Percentiles rank a stretch among this genome's conserved stretches.
Conservation (phyloP, 2,888 invertebrate genomes). For the Chymomyza caudatula region DNA sequence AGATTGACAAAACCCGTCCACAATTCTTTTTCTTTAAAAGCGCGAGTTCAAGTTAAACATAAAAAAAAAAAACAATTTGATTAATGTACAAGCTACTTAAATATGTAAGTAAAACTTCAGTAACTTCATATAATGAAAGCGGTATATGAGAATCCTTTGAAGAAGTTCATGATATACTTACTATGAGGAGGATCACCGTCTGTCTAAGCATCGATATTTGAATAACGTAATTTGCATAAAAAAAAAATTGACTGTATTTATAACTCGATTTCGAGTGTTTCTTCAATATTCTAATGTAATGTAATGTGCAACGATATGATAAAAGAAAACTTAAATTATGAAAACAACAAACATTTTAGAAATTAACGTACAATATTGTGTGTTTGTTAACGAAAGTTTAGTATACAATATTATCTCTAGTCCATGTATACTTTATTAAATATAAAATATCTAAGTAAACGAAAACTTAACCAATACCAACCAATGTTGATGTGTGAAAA, state of each 20-base stretch:
- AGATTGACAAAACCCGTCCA: constrained; percentile 76
- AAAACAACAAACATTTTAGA: constrained; percentile 1
- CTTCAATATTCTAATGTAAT: background rate
- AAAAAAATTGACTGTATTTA: background rate
- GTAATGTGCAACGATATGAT: too few relatives aligned
- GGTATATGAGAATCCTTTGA: background rate
- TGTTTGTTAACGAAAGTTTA: background rate
- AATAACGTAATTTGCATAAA: background rate
- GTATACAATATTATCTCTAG: background rate
- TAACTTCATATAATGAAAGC: background rate
- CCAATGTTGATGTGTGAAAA: constrained; percentile 76
- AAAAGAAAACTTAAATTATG: constrained; percentile 1
- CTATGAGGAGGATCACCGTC: background rate
- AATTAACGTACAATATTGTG: background rate
- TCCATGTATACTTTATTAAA: constrained; percentile 51
- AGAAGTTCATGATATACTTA: background rate
- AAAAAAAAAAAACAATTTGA: constrained; percentile 30
- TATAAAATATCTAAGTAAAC: constrained; percentile 50
- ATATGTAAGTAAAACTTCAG: background rate
- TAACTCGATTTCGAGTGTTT: background rate
- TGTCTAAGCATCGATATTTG: background rate
- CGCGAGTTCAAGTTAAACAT: constrained; percentile 27
- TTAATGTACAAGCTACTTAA: constrained; percentile 39
- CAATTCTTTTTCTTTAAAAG: constrained; percentile 66
- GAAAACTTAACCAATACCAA: constrained; percentile 44